Percentiles rank a stretch among this genome's conserved stretches.
These are phyloP conservation scores for Drosophila buzzatii DNA, from an alignment of 2,888 invertebrate genomes.

Conservation along the genomic window DNA sequence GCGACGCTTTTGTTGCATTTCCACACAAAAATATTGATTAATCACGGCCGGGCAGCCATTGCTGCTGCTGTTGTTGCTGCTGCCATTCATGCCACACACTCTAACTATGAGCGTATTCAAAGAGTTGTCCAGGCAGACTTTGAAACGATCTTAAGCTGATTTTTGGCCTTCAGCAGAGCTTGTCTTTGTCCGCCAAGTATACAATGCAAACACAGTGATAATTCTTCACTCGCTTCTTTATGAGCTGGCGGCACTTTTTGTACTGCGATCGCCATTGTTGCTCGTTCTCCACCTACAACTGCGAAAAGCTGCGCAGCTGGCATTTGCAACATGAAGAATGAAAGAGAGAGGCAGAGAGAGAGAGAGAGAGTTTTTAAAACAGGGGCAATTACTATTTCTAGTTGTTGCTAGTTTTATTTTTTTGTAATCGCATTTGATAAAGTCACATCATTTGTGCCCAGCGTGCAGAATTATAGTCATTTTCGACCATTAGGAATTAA, in stretches of 20 bases:
- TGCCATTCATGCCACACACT: slow-evolving; percentile 30
- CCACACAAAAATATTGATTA: slow-evolving; percentile 80
- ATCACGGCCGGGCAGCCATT: slow-evolving; percentile 68
- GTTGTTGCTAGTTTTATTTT: slow-evolving; percentile 11
- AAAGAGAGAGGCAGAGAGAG: too few relatives aligned
- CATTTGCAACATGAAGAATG: slow-evolving; percentile 15
- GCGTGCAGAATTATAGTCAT: slow-evolving; percentile 59
- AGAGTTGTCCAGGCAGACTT: slow-evolving; percentile 59
- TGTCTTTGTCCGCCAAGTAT: slow-evolving; percentile 49
- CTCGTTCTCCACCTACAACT: neutral
- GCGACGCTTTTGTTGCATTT: slow-evolving; percentile 77
- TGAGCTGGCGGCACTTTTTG: slow-evolving; percentile 50
- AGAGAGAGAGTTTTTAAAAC: neutral
- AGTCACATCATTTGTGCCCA: slow-evolving; percentile 48
- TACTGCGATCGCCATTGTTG: slow-evolving; percentile 47
- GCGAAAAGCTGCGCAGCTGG: slow-evolving; percentile 38
- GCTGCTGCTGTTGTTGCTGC: slow-evolving; percentile 38
- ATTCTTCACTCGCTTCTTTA: slow-evolving; percentile 50
- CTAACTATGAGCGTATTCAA: slow-evolving; percentile 32
- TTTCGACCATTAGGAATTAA: slow-evolving; percentile 42
- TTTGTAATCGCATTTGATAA: slow-evolving; percentile 62
- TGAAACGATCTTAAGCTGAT: slow-evolving; percentile 73
- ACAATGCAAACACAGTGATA: slow-evolving; percentile 43
- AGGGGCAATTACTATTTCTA: slow-evolving; percentile 23
- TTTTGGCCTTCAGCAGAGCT: slow-evolving; percentile 64